A percentile compares a stretch with the other conserved stretches of the same genome.
These are phyloP conservation scores for Pristionchus fissidentatus DNA, from an alignment of 2,888 invertebrate species.

Conservation along the genomic window DNA sequence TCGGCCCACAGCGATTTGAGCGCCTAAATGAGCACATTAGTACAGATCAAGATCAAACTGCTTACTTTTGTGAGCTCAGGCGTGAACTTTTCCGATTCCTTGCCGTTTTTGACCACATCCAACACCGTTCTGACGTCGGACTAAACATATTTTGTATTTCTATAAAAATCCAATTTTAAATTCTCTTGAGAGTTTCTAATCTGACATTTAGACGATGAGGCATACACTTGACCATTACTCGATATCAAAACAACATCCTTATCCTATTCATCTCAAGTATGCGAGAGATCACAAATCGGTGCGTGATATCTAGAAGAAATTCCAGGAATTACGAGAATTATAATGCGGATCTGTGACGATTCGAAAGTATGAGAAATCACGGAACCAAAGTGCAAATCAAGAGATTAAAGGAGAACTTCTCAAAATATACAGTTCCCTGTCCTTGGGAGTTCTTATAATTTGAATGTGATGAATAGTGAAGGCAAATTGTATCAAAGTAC, in stretches of 20 bases:
- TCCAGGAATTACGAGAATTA: no score
- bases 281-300: no score
- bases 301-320: no score
- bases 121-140: slow-evolving; percentile 66
- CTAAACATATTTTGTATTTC: slow-evolving; percentile 51
- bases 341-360: no score
- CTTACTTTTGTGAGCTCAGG: slow-evolving; percentile 61
- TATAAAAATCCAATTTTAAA: background rate
- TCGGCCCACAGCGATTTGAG: slow-evolving; percentile 69
- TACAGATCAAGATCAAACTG: background rate
- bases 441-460: no score
- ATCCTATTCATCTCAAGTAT: background rate
- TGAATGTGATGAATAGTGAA: no score
- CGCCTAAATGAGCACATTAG: slow-evolving; percentile 50
- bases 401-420: no score
- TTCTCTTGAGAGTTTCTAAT: background rate
- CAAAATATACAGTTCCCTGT: no score
- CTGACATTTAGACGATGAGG: background rate
- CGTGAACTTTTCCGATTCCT: slow-evolving; percentile 71
- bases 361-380: no score
- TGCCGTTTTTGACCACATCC: slow-evolving; percentile 71
- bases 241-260: background rate
- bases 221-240: background rate
- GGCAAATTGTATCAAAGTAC: no score
- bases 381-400: no score